Evolutionary conservation across 2,888 invertebrate species (phyloP).

Genomic region (Synergus itoensis): DNA sequence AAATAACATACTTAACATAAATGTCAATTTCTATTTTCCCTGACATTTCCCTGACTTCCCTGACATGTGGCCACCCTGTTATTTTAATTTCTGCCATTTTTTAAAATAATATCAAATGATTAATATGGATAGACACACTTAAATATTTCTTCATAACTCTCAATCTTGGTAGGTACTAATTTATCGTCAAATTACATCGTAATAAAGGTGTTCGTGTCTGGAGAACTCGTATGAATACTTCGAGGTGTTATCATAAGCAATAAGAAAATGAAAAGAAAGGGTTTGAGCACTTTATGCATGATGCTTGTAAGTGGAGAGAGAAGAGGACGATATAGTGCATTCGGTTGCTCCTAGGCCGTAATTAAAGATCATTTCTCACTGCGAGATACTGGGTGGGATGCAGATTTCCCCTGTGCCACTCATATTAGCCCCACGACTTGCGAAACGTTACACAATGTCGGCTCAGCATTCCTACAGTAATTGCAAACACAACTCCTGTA

Average conservation of each 20-base stretch:
- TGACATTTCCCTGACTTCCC: too few relatives aligned
- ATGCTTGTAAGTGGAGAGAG: not conserved
- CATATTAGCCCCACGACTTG: constrained; percentile 18
- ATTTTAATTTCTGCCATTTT: too few relatives aligned
- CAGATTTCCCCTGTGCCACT: constrained; percentile 34
- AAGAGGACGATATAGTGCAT: not conserved
- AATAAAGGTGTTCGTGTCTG: not conserved
- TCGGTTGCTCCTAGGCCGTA: constrained; percentile 1
- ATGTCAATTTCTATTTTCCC: too few relatives aligned
- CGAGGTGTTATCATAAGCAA: not conserved
- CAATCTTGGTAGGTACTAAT: too few relatives aligned
- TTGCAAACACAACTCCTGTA: constrained; percentile 40
- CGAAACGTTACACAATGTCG: constrained; percentile 31
- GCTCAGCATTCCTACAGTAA: constrained; percentile 38
- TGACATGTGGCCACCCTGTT: too few relatives aligned
- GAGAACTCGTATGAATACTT: not conserved
- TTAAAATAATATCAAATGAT: too few relatives aligned
- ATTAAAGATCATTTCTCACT: constrained; percentile 25
- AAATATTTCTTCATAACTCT: too few relatives aligned
- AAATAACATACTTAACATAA: too few relatives aligned
- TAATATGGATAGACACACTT: too few relatives aligned
- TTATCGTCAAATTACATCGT: not conserved
- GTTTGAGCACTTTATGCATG: not conserved
- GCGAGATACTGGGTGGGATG: not conserved
- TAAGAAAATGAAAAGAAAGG: not conserved